Conservation (phyloP, 2,888 invertebrate species). For the Meghimatium bilineatum region DNA sequence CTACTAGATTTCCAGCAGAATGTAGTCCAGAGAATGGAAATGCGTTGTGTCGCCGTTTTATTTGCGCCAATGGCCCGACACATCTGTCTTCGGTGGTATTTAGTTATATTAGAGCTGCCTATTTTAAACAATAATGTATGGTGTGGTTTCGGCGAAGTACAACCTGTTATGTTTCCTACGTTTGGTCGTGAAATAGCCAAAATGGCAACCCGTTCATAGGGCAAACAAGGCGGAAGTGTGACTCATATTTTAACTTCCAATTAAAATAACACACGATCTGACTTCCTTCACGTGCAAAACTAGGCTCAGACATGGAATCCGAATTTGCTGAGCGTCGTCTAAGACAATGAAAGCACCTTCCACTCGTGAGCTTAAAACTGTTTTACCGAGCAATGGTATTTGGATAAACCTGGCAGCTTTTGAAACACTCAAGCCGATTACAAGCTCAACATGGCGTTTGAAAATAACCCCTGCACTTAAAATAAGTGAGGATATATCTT, state of each 20-base stretch:
- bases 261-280: background rate
- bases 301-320: background rate
- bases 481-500: background rate
- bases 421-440: background rate
- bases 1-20: too few relatives aligned
- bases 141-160: too few relatives aligned
- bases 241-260: constrained; percentile 1
- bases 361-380: background rate
- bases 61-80: too few relatives aligned
- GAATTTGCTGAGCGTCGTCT: background rate
- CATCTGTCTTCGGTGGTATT: too few relatives aligned
- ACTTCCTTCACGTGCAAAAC: background rate
- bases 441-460: background rate
- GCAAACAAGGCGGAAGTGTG: constrained; percentile 7
- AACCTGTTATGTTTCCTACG: too few relatives aligned
- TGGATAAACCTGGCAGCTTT: constrained; percentile 2
- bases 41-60: too few relatives aligned
- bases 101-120: too few relatives aligned
- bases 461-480: background rate
- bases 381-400: background rate
- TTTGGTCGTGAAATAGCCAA: too few relatives aligned
- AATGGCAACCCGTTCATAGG: background rate
- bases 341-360: background rate
- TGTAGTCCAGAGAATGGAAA: too few relatives aligned
- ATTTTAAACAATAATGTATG: too few relatives aligned